Evolutionary conservation across 2,888 invertebrate species (phyloP).

Genomic region (Acanthococcus lagerstroemiae): DNA sequence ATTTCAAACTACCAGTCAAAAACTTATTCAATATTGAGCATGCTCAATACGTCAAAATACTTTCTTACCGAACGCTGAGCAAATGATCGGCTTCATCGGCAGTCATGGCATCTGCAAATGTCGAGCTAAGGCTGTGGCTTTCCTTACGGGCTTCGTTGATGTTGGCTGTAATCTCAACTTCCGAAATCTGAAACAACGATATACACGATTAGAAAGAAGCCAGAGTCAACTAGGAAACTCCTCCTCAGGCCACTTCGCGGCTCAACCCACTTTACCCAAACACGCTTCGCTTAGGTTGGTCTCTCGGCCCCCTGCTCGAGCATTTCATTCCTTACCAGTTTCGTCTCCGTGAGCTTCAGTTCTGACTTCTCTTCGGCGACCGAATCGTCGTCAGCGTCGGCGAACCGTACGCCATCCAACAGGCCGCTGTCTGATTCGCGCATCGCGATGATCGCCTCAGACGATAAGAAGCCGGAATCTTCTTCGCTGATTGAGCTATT

Average conservation of each 20-base stretch:
- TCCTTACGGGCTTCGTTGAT: conserved; percentile 40
- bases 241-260: too few relatives aligned
- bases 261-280: too few relatives aligned
- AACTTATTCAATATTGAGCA: too few relatives aligned
- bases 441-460: conserved; percentile 36
- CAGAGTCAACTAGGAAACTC: too few relatives aligned
- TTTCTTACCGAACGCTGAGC: conserved; percentile 66
- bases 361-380: conserved; percentile 18
- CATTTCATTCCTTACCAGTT: too few relatives aligned
- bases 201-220: too few relatives aligned
- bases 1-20: too few relatives aligned
- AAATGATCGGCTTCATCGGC: conserved; percentile 79
- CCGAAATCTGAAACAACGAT: background rate
- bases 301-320: too few relatives aligned
- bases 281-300: too few relatives aligned
- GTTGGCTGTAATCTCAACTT: conserved; percentile 35
- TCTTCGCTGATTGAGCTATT: conserved; percentile 38
- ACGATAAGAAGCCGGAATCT: conserved; percentile 39
- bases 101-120: conserved; percentile 53
- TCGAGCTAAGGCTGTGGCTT: conserved; percentile 36
- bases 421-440: conserved; percentile 33
- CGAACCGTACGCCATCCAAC: conserved; percentile 31
- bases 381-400: conserved; percentile 29
- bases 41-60: too few relatives aligned
- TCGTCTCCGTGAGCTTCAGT: too few relatives aligned